A percentile compares a stretch with the other conserved stretches of the same genome.
Evolutionary conservation across 2,113 vertebrate genomes (phyloP).

Genomic region (Cryptotis parvus): DNA sequence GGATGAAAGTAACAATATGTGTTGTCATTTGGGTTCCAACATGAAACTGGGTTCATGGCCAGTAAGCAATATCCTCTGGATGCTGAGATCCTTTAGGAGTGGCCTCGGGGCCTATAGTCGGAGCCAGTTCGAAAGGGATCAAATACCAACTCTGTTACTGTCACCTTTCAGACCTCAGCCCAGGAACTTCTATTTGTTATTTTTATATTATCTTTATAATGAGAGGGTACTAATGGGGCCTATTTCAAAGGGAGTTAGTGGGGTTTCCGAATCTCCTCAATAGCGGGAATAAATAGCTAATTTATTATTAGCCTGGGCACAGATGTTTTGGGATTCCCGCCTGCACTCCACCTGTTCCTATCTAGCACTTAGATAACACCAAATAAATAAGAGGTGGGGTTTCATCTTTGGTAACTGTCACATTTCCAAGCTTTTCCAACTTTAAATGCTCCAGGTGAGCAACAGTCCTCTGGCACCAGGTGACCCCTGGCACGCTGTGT

Average conservation of each 20-base stretch:
- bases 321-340: not conserved
- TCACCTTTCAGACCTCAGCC: not conserved
- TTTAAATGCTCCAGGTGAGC: not conserved
- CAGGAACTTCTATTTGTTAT: not conserved
- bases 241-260: not conserved
- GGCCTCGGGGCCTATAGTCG: not conserved
- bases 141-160: not conserved
- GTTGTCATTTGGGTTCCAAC: not conserved
- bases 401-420: not conserved
- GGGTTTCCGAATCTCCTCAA: not conserved
- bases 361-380: not conserved
- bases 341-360: not conserved
- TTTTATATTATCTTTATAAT: not conserved
- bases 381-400: not conserved
- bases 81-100: fast-evolving
- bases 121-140: not conserved
- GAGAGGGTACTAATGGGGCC: not conserved
- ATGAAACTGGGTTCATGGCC: not conserved
- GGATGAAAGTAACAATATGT: not conserved
- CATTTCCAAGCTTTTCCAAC: not conserved
- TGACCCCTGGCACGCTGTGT: not conserved
- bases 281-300: no score
- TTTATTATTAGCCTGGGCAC: not conserved
- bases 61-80: not conserved
- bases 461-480: not conserved